These are phyloP conservation scores for Chrysina gloriosa DNA, from an alignment of 2,888 invertebrate genomes.

Conservation along the genomic window DNA sequence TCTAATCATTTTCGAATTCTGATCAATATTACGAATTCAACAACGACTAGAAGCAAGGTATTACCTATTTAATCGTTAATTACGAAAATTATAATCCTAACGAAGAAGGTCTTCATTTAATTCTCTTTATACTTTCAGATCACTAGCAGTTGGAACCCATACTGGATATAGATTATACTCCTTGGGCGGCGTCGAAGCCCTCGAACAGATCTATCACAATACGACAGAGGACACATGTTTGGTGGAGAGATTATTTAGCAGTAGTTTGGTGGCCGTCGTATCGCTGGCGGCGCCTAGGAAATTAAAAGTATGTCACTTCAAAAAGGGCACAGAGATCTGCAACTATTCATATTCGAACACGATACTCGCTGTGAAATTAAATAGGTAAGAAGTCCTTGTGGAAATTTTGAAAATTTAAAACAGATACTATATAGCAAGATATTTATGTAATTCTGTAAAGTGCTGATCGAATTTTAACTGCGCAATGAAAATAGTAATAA, in stretches of 20 bases:
- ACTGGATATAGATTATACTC: slow-evolving; percentile 92
- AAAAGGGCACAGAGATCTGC: slow-evolving; percentile 97
- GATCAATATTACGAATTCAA: too few relatives aligned
- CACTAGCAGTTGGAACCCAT: slow-evolving; percentile 92
- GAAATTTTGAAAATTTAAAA: background rate
- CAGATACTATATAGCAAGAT: too few relatives aligned
- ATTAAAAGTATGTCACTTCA: slow-evolving; percentile 96
- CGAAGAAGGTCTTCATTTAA: background rate
- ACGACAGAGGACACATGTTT: slow-evolving; percentile 87
- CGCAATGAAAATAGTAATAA: background rate
- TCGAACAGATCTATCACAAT: slow-evolving; percentile 92
- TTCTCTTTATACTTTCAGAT: slow-evolving; percentile 68
- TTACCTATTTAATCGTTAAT: too few relatives aligned
- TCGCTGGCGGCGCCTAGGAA: slow-evolving; percentile 90
- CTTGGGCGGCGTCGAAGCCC: slow-evolving; percentile 79
- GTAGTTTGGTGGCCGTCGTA: slow-evolving; percentile 95
- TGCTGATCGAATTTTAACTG: too few relatives aligned
- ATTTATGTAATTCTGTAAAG: too few relatives aligned
- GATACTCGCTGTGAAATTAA: slow-evolving; percentile 94
- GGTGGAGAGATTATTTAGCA: slow-evolving; percentile 96
- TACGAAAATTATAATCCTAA: background rate
- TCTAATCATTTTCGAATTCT: too few relatives aligned
- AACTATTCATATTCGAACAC: slow-evolving; percentile 95
- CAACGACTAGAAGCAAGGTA: too few relatives aligned
- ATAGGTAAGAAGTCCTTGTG: slow-evolving; percentile 73